Evolutionary conservation across 1,140 invertebrate genomes (phyloP).

Genomic region (Bombus vancouverensis): DNA sequence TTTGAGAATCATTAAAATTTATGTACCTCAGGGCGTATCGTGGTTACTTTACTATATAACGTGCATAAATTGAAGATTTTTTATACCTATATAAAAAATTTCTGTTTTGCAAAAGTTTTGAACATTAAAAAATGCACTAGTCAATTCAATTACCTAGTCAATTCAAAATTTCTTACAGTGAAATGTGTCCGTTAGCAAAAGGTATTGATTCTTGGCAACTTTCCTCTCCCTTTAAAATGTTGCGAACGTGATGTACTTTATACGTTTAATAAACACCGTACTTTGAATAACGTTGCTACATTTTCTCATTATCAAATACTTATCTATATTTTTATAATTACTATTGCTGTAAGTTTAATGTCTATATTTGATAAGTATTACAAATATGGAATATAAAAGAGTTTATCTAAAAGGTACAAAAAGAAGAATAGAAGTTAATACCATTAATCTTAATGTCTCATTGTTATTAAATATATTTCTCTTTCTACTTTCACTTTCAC

Average conservation of each 20-base stretch:
- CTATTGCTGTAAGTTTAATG: no score
- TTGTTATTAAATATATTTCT: neutral
- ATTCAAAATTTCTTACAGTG: constrained; percentile 12
- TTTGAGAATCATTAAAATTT: neutral
- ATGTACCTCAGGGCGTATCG: neutral
- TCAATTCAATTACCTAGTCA: constrained; percentile 24
- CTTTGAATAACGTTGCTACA: neutral
- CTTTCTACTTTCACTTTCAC: constrained; percentile 31
- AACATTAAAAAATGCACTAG: neutral
- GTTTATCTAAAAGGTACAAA: neutral
- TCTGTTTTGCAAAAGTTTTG: neutral
- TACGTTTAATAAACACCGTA: neutral
- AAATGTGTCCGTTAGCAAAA: neutral
- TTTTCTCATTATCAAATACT: neutral
- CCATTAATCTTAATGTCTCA: neutral
- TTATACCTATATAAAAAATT: neutral
- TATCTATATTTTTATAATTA: neutral
- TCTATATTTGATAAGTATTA: no score
- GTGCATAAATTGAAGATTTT: neutral
- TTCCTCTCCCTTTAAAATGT: neutral
- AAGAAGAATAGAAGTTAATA: neutral
- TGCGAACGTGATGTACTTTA: neutral
- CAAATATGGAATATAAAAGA: neutral
- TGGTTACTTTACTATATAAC: neutral
- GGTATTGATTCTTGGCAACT: neutral